Conservation (phyloP, 2,113 vertebrate species). For the Nibea coibor region DNA sequence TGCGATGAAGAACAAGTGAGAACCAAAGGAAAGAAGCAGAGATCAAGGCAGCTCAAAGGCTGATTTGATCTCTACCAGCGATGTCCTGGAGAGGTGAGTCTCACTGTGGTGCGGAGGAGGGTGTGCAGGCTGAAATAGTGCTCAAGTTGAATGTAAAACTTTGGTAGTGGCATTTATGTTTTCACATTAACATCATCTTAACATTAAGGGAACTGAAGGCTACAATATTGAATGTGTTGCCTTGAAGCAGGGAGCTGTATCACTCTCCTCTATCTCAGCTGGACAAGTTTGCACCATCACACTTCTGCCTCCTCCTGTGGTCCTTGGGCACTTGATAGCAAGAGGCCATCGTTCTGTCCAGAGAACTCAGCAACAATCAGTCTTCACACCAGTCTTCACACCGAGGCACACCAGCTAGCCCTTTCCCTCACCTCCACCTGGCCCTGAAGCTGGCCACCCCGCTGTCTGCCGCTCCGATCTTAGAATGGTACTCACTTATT, state of each 20-base stretch:
- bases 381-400: no score
- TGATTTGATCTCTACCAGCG: constrained; percentile 54
- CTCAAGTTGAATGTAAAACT: constrained; percentile 23
- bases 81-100: constrained; percentile 28
- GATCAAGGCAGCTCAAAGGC: constrained; percentile 59
- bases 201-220: background rate
- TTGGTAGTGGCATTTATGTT: background rate
- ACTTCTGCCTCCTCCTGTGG: no score
- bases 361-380: no score
- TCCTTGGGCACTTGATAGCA: no score
- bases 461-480: no score
- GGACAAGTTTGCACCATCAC: background rate
- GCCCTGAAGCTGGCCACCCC: no score
- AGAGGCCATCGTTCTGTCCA: no score
- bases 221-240: background rate
- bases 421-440: no score
- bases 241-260: background rate
- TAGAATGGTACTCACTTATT: no score
- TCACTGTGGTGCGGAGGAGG: background rate
- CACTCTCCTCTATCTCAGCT: background rate
- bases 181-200: constrained; percentile 5
- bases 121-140: background rate
- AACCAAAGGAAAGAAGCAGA: constrained; percentile 46
- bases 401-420: no score
- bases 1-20: constrained; percentile 19